Evolutionary conservation across 2,888 invertebrate species (phyloP), one percentile per base, ranked within the genome.

Genomic region (Chrysolina haemoptera): DNA sequence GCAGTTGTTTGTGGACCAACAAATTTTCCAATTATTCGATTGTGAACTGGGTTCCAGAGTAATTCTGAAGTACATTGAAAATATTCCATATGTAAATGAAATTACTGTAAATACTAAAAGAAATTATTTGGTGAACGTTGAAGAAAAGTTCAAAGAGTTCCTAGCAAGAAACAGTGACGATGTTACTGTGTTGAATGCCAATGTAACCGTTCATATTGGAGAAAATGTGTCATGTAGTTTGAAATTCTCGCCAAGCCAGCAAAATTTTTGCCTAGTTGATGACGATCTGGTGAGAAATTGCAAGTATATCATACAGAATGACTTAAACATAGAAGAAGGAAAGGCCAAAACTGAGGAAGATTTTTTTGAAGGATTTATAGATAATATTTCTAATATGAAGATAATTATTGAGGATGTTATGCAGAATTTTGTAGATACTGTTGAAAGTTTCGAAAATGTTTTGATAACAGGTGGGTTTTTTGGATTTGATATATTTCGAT

Each of bases 21-120:
- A 89, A 53, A 85, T 93, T 68, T 90, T 90, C 82, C 83, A 88
- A 16, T 89, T 90, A 76, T 88, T 93, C 62, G 89, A 89, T 78
- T 82, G 92, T 73, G 89, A 90, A 53, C 88, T 89, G 74, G 93
- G 93, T 11, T 88, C 88, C 63, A 91, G 90, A 87, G 87, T 92
- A 6, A 86, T 89, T 48, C 85, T 93, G 27, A 89, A 89, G 50
- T 83, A 88, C 64, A 43, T 80, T 22, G 22, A 78, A 40, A 71
- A 70, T 12, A 20, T n/a, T 75, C 88, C 89, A 0, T 87, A 88
- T 53, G 89, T 90, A 22, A 88, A 91, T 78, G 90, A 91, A 83
- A 86, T 93, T 43, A 83, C 84, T 79, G 81, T 88, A 67, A 76
- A 76, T 82, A 70, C 84, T 77, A 75, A 80, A 68, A 81, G 79